These are phyloP conservation scores for Bhutanitis thaidina DNA, from an alignment of 2,888 invertebrate genomes.

Conservation along the genomic window DNA sequence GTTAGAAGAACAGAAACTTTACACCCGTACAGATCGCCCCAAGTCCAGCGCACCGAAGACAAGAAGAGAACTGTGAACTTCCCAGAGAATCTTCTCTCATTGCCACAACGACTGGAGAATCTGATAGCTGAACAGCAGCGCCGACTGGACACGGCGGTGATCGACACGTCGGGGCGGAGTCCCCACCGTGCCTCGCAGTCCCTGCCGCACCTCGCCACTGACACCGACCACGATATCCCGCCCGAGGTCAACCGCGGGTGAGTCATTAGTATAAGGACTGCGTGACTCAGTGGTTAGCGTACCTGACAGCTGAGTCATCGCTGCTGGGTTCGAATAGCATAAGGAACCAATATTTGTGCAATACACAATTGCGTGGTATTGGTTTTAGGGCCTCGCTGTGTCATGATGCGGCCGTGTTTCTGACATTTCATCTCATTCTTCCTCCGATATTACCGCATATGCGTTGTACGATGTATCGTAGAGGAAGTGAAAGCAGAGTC, in stretches of 20 bases:
- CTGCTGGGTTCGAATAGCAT: no score
- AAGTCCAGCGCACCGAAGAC: background rate
- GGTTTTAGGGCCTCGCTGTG: no score
- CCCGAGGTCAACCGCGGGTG: slow-evolving; percentile 38
- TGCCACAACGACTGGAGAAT: slow-evolving; percentile 46
- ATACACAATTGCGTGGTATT: no score
- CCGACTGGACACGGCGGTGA: slow-evolving; percentile 45
- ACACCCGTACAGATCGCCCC: background rate
- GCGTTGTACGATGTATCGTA: no score
- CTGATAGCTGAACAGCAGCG: slow-evolving; percentile 39
- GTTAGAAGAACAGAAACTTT: background rate
- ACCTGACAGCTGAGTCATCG: no score
- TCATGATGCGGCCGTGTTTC: no score
- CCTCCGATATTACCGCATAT: no score
- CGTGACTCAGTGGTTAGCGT: no score
- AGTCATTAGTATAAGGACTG: background rate
- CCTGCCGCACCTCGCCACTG: slow-evolving; percentile 49
- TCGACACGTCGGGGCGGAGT: slow-evolving; percentile 48
- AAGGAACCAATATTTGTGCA: no score
- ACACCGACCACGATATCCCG: slow-evolving; percentile 27
- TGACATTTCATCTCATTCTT: no score
- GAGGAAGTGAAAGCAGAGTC: no score
- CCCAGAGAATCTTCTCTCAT: slow-evolving; percentile 35
- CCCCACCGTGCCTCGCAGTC: slow-evolving; percentile 51
- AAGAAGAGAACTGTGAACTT: background rate